Evolutionary conservation across 1,140 invertebrate species (phyloP), one percentile per base, ranked within the genome.

Genomic region (Helicoverpa zea): DNA sequence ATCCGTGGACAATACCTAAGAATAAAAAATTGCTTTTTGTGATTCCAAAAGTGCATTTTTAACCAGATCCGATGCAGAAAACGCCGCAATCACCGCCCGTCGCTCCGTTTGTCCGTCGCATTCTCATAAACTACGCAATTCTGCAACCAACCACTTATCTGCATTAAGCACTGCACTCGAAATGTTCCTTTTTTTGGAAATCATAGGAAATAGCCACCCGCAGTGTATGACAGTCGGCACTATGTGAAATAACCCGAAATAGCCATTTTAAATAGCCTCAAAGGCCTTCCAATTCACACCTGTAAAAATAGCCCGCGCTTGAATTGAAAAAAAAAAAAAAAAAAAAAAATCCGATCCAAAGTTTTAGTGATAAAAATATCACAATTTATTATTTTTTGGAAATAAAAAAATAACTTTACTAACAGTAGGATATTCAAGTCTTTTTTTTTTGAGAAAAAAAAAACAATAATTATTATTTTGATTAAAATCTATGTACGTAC

Each of bases 191-290:
- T 54, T 66, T 5, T 16, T 51, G 18, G 16, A 51, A 49, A 52
- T 4, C 30, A 43, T 9, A 43, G 35, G 0, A 9, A 43, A 72
- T 43, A 80, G 75, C 83, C 86, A 83, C 91, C 92, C 92, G 89
- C 92, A 94, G 92, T 89, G 88, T 90, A 94, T 94, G 92, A 94
- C 92, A 92, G 87, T 87, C 87, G 87, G 84, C 86, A 14, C 52
- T 3, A 59, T 16, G 59, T n/a, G 59, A 54, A 5, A 56, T n/a
- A 2, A 35, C 2, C 18, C 47, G 5, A 52, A 14, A 16, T 68
- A 12, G n/a, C 43, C 16, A 13, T 23, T 49, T 4, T 43, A 5
- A 16, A n/a, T 16, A 4, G 54, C 14, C 16, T 9, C 35, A 35
- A 35, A 35, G 35, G 1, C 3, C 7, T 35, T 35, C 4, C 4